Evolutionary conservation across 2,888 invertebrate genomes (phyloP), one percentile per base, ranked within the genome.

Genomic region (Macroteleia sp.): DNA sequence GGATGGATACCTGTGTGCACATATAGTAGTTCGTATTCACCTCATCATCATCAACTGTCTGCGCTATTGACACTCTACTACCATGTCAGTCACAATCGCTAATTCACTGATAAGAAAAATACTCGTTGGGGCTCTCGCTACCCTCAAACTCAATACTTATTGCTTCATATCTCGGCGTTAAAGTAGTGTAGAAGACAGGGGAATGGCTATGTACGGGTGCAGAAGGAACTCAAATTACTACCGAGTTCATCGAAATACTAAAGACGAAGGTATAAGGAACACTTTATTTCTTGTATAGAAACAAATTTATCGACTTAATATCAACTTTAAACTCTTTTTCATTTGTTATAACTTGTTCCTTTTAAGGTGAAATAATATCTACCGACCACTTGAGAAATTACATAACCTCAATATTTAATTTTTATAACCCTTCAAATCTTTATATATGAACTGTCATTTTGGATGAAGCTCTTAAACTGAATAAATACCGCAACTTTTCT

Each of bases 31-130:
- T 83, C 73, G 74, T 70, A 64, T 74, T 82, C 69, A 80, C 67
- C 86, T 88, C 90, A 86, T 90, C 89, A 90, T 89, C 88, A 87
- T 88, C 87, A 85, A 77, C 80, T 79, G 71, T 59, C 66, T 69
- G 79, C 67, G 76, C 81, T 78, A 81, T 80, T 82, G 81, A 77
- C 70, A 80, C 74, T 77, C 39, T 19, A 52, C 76, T 77, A 52
- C 75, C 69, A 76, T 46, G 77, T 75, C 54, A 76, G 80, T 71
- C 84, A 79, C 71, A 78, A 81, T 83, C 83, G 86, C 87, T 89
- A 87, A 88, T 90, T 88, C 86, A 87, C 89, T 86, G 90, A 90
- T 90, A 90, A 90, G 89, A 86, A 88, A 87, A 88, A 87, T 82
- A 84, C 84, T 85, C 86, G 81, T 79, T 73, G 83, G 73, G 52